Evolutionary conservation across 2,888 invertebrate species (phyloP), one percentile per base, ranked within the genome.

Genomic region (Hybos culiciformis): DNA sequence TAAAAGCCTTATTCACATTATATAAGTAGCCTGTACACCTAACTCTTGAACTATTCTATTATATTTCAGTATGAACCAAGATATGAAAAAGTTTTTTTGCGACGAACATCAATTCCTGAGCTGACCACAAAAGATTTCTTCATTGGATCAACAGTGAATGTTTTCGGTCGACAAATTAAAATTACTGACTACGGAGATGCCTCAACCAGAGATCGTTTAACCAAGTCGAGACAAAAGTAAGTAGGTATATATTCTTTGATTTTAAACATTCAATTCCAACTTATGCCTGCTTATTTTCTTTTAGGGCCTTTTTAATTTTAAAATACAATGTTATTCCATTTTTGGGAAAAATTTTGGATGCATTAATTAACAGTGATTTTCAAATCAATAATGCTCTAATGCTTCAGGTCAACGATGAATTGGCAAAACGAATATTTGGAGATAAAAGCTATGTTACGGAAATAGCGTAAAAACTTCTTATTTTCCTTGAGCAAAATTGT

Each of bases 291-390:
- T 29, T 33, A 29, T 31, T 49, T 39, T 46, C 34, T 32, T 29
- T 12, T 54, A 83, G 83, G 54, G 83, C 86, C 2, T 81, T 86
- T 64, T 78, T 77, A 4, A 64, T 93, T 50, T 69, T 93, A 8
- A 88, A 87, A 62, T 84, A 87, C 8, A 70, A 78, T 45, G 74
- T 77, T 8, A 68, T 81, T 18, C 68, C 73, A 34, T 15, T 17
- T 15, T 15, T 81, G 50, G 90, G 91, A 1, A 77, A 79, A 55
- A 80, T 93, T 43, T 55, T 93, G 1, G 77, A 74, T 40, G 63
- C 73, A 19, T 73, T 92, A 12, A 66, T 75, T 54, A 70, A 76
- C 4, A 67, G 72, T 56, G 73, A 73, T 24, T 71, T 80, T 48
- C 68, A 66, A 37, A 61, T 90, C 37, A 74, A 77, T 21, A 78